Percentiles rank a stretch among this genome's conserved stretches.
Evolutionary conservation across 2,113 vertebrate genomes (phyloP).

Genomic region (Salvelinus fontinalis): DNA sequence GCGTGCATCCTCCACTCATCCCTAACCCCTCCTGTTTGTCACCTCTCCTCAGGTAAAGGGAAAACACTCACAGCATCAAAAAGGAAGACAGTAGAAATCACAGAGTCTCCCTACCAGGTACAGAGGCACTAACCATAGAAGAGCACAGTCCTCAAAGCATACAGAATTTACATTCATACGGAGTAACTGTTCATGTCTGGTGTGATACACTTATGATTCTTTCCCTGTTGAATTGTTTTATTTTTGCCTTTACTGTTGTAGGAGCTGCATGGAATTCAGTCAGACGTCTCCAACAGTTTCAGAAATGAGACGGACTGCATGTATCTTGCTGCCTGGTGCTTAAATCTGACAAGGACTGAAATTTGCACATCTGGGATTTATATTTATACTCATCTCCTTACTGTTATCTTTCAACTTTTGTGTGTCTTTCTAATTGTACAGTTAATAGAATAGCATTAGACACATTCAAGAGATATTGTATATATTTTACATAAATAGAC

Average conservation of each 20-base stretch:
- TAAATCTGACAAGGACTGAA: too few species aligned
- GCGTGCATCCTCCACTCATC: too few species aligned
- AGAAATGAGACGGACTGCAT: slow-evolving; percentile 52
- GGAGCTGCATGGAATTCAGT: slow-evolving; percentile 75
- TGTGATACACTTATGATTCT: neutral
- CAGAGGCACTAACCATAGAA: neutral
- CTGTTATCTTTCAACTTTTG: too few species aligned
- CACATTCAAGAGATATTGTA: too few species aligned
- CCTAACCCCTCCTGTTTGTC: neutral
- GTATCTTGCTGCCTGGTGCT: too few species aligned
- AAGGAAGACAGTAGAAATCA: slow-evolving; percentile 51
- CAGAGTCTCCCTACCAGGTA: slow-evolving; percentile 78
- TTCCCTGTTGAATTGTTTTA: slow-evolving; percentile 19
- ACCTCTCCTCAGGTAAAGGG: slow-evolving; percentile 23
- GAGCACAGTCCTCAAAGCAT: too few species aligned
- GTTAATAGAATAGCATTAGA: too few species aligned
- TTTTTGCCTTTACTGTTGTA: slow-evolving; percentile 35
- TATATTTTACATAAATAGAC: too few species aligned
- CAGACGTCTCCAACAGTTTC: slow-evolving; percentile 68
- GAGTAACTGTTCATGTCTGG: neutral
- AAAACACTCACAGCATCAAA: slow-evolving; percentile 26
- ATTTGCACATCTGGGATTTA: too few species aligned
- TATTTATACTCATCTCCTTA: too few species aligned
- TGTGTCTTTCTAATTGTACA: too few species aligned
- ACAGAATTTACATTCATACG: too few species aligned